Evolutionary conservation across 92 coral and sea anemone species (phyloP).

Genomic region (Pocillopora meandrina): DNA sequence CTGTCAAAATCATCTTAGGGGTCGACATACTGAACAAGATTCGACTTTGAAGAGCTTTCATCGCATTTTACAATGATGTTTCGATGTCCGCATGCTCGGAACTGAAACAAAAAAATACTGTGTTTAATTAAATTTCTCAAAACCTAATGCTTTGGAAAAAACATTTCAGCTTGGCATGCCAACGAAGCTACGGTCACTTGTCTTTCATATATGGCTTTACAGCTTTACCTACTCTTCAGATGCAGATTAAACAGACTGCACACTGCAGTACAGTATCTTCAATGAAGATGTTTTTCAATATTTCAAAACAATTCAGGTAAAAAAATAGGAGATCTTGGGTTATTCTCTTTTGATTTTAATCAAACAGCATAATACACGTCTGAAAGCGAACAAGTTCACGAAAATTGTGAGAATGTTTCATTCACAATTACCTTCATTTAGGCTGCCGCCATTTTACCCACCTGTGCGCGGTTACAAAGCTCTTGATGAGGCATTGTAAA

Average conservation of each 20-base stretch:
- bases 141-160: no score
- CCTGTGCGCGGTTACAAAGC: neutral
- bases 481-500: neutral
- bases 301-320: no score
- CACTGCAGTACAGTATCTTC: no score
- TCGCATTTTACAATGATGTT: neutral
- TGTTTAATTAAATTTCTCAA: no score
- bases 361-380: neutral
- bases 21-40: conserved; percentile 7
- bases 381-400: neutral
- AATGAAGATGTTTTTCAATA: no score
- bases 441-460: neutral
- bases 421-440: neutral
- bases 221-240: no score
- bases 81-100: neutral
- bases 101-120: neutral
- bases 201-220: no score
- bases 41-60: neutral
- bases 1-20: neutral
- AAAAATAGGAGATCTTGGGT: no score
- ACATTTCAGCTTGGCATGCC: no score
- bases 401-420: neutral
- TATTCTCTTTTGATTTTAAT: no score
- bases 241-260: no score
- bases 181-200: no score